These are phyloP conservation scores for Antheraea mylitta DNA, from an alignment of 1,140 invertebrate genomes.

Conservation along the genomic window DNA sequence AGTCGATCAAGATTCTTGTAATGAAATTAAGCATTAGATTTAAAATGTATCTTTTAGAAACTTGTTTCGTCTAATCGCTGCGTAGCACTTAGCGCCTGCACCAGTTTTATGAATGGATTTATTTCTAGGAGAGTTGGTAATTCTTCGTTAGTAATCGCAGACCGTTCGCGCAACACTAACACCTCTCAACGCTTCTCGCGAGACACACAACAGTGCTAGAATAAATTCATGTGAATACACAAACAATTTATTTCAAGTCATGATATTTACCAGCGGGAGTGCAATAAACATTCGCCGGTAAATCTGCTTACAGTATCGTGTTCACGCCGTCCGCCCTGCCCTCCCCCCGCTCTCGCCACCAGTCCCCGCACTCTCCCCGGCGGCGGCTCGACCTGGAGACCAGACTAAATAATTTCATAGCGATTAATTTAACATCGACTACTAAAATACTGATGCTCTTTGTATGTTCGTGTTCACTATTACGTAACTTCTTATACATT, in stretches of 20 bases:
- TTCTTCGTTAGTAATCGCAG: neutral
- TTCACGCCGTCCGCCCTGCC: neutral
- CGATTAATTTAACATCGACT: neutral
- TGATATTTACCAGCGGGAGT: neutral
- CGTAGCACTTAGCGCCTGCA: neutral
- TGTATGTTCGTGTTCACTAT: neutral
- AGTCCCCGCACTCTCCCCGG: no score
- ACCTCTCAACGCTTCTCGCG: neutral
- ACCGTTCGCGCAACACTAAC: neutral
- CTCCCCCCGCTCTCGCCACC: no score
- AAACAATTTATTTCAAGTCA: neutral
- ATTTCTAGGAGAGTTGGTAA: neutral
- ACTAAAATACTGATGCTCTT: neutral
- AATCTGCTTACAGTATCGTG: neutral
- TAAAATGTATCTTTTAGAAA: no score
- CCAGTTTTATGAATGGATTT: neutral
- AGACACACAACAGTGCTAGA: neutral
- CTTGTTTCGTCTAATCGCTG: no score
- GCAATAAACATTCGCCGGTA: neutral
- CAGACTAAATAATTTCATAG: conserved; percentile 3
- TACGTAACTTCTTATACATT: neutral
- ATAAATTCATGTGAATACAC: neutral
- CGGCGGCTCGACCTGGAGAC: no score
- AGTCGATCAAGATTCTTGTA: no score
- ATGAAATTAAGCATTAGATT: no score